Conservation (phyloP, 2,888 invertebrate genomes). For the Syritta pipiens region DNA sequence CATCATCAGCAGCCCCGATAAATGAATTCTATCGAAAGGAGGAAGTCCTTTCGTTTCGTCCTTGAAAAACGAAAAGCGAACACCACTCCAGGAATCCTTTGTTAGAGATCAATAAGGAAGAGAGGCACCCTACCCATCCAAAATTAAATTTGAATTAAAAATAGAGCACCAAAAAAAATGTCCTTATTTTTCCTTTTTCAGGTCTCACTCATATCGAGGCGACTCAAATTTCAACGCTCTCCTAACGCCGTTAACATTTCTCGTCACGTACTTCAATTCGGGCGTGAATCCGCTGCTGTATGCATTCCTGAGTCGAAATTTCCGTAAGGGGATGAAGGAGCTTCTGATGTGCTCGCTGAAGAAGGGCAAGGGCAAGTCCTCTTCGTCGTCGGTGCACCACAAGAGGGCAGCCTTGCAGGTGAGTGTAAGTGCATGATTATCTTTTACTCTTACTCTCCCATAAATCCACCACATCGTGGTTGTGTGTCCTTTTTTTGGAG, state of each 20-base stretch:
- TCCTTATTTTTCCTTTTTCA: conserved; percentile 59
- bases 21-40: no score
- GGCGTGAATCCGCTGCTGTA: conserved; percentile 94
- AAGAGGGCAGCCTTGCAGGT: conserved; percentile 78
- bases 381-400: conserved; percentile 78
- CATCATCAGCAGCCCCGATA: no score
- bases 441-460: conserved; percentile 12
- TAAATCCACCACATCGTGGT: no score
- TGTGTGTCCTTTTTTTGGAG: neutral
- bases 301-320: conserved; percentile 90
- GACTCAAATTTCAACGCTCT: conserved; percentile 87
- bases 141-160: conserved; percentile 3
- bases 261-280: conserved; percentile 93
- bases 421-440: conserved; percentile 70
- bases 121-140: conserved; percentile 33
- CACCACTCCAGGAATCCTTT: no score
- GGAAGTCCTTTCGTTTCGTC: no score
- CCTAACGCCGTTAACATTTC: conserved; percentile 91
- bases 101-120: no score
- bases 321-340: conserved; percentile 91
- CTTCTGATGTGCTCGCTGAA: conserved; percentile 84
- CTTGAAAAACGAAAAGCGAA: no score
- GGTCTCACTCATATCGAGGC: conserved; percentile 84
- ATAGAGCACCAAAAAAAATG: neutral
- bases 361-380: conserved; percentile 78